Percentiles rank a stretch among this genome's conserved stretches.
These are phyloP conservation scores for Aphelocoma californica DNA, from an alignment of 2,797 vertebrate species.

Conservation along the genomic window DNA sequence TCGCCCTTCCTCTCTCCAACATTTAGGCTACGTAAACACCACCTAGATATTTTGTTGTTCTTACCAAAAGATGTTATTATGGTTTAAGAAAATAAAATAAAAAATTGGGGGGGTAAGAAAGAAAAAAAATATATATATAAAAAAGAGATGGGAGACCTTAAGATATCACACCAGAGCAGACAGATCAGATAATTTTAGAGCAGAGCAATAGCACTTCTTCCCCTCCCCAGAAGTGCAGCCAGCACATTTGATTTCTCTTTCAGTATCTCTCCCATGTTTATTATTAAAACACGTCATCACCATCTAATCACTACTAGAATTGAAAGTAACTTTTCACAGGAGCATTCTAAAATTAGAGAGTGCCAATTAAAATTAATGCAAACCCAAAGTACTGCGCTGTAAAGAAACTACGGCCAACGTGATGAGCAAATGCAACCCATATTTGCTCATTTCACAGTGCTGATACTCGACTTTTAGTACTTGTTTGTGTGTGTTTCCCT, in stretches of 20 bases:
- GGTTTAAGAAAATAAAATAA: background rate
- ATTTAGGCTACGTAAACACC: background rate
- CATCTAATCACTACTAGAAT: slow-evolving; percentile 1
- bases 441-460: background rate
- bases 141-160: background rate
- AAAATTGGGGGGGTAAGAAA: background rate
- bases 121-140: background rate
- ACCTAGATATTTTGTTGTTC: background rate
- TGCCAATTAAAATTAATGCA: background rate
- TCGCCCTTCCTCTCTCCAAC: background rate
- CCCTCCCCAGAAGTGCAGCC: background rate
- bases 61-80: background rate
- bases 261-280: background rate
- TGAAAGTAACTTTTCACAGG: slow-evolving; percentile 33
- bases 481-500: background rate
- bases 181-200: slow-evolving; percentile 28
- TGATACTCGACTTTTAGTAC: background rate
- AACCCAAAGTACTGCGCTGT: background rate
- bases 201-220: background rate
- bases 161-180: background rate
- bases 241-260: slow-evolving; percentile 9
- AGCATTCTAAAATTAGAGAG: slow-evolving; percentile 30
- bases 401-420: background rate
- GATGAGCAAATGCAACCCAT: background rate
- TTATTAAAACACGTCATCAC: slow-evolving; percentile 18